phyloP scores from a whole-genome alignment of 2,888 invertebrate genomes.

The Nomada goodeniana region DNA sequence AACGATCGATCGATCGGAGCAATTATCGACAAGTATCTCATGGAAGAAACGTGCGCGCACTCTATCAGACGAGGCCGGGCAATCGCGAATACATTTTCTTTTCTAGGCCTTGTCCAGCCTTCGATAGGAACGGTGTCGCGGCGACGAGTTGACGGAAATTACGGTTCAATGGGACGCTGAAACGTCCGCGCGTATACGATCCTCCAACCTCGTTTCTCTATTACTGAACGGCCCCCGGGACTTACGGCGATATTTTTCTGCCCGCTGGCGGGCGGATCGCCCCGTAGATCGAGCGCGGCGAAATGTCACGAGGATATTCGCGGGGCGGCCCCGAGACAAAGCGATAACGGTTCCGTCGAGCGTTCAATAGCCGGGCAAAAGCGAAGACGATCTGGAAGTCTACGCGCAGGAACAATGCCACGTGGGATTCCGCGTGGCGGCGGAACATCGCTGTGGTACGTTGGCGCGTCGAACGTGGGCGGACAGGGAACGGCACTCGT shows the following conservation, averaged over 20 bases:
- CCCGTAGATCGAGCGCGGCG: constrained; percentile 2
- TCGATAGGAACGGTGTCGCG: not conserved
- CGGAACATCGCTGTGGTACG: constrained; percentile 51
- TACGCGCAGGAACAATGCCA: constrained; percentile 58
- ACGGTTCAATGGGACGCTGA: too few relatives aligned
- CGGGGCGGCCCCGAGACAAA: constrained; percentile 34
- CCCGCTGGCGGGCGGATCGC: too few relatives aligned
- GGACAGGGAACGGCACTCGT: constrained; percentile 68
- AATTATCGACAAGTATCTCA: constrained; percentile 63
- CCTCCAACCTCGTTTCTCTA: too few relatives aligned
- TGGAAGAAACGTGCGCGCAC: not conserved
- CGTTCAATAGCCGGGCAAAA: constrained; percentile 22
- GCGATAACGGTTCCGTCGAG: constrained; percentile 51
- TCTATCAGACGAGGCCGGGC: not conserved
- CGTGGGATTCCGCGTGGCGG: constrained; percentile 62
- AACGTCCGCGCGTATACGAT: too few relatives aligned
- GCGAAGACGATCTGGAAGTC: constrained; percentile 45
- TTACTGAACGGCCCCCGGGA: too few relatives aligned
- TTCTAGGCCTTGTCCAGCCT: not conserved
- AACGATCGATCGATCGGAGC: constrained; percentile 51
- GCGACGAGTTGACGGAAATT: not conserved
- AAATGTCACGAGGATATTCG: constrained; percentile 47
- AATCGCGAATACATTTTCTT: not conserved
- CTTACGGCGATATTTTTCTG: too few relatives aligned
- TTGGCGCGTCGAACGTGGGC: constrained; percentile 60